phyloP scores from a whole-genome alignment of 2,888 invertebrate species.

The Polyommatus iphigenia region DNA sequence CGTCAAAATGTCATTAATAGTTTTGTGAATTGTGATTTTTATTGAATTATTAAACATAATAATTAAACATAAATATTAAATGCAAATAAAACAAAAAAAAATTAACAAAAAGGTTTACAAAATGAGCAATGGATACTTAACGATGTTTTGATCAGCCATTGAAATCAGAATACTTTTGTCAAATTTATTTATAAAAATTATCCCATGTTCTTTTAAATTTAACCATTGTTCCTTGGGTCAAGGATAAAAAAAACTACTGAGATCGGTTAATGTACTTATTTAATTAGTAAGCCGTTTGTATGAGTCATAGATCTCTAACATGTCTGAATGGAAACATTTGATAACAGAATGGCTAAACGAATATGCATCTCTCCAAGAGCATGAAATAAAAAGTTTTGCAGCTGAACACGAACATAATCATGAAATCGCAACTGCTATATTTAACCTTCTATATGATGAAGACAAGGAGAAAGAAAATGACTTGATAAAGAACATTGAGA shows the following conservation, averaged over 20 bases:
- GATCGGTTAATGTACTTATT: background rate
- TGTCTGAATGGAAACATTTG: constrained; percentile 79
- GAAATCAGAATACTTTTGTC: background rate
- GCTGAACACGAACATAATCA: constrained; percentile 89
- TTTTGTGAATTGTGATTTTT: background rate
- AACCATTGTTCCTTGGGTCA: constrained; percentile 21
- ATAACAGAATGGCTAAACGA: constrained; percentile 91
- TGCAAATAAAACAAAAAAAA: background rate
- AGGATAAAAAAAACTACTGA: constrained; percentile 10
- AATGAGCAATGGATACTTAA: background rate
- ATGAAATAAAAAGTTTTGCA: constrained; percentile 89
- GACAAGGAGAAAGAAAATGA: constrained; percentile 57
- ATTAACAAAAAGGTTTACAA: background rate
- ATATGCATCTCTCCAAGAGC: constrained; percentile 85
- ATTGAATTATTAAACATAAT: background rate
- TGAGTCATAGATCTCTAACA: constrained; percentile 42
- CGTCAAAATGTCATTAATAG: background rate
- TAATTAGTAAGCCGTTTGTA: constrained; percentile 1
- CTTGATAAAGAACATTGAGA: constrained; percentile 34
- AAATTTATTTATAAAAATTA: background rate
- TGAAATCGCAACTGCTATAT: constrained; percentile 90
- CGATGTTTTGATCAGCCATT: background rate
- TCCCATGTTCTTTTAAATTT: constrained; percentile 1
- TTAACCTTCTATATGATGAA: constrained; percentile 88
- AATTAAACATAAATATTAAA: background rate